Percentiles rank a stretch among this genome's conserved stretches.
Evolutionary conservation across 2,797 vertebrate genomes (phyloP).

Genomic region (Crypturellus tataupa): DNA sequence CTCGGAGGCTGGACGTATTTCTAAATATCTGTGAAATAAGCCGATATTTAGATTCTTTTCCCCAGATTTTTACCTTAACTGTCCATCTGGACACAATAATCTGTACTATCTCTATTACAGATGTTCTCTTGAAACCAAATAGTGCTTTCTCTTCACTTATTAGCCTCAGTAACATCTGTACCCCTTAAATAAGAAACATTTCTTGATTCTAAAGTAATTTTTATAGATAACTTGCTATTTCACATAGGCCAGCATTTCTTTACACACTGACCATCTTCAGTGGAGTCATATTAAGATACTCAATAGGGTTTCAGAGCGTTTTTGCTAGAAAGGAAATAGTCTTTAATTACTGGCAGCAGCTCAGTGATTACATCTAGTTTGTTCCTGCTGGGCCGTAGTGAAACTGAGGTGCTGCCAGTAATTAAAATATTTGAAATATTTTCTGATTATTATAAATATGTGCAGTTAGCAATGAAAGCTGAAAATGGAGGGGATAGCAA

Average conservation of each 20-base stretch:
- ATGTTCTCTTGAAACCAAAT: background rate
- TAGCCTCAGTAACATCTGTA: background rate
- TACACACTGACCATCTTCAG: background rate
- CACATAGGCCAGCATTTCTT: background rate
- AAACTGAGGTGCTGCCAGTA: background rate
- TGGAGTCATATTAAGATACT: background rate
- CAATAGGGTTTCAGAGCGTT: background rate
- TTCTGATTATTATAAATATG: conserved; percentile 55
- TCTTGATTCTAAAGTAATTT: background rate
- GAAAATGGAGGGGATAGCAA: background rate
- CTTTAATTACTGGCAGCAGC: background rate
- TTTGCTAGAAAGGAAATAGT: conserved; percentile 8
- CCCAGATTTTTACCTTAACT: background rate
- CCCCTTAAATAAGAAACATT: background rate
- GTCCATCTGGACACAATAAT: background rate
- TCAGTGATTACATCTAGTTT: background rate
- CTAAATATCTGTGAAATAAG: no score
- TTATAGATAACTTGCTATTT: background rate
- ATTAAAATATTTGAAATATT: conserved; percentile 24
- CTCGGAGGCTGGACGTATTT: no score
- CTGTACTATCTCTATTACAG: background rate
- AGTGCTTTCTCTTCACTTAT: background rate
- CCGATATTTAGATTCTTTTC: background rate
- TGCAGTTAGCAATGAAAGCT: background rate
- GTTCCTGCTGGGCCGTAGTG: conserved; percentile 25